These are phyloP conservation scores for Corythoichthys intestinalis DNA, from an alignment of 2,113 vertebrate genomes.

Conservation along the genomic window DNA sequence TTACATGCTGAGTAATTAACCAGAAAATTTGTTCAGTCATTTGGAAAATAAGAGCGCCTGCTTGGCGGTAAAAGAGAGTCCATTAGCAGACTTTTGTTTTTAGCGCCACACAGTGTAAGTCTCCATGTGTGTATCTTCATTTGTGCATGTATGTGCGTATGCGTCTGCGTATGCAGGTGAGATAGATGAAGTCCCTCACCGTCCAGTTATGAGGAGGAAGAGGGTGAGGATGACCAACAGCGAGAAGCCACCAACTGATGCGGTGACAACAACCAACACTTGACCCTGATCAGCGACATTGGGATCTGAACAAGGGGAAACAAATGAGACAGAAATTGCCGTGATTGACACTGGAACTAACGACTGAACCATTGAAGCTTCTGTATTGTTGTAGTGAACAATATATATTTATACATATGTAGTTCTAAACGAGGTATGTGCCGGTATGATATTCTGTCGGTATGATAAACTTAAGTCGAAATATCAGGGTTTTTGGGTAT, in stretches of 20 bases:
- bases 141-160: background rate
- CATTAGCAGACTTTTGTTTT: slow-evolving; percentile 57
- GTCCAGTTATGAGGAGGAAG: slow-evolving; percentile 95
- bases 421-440: no score
- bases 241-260: slow-evolving; percentile 93
- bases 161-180: background rate
- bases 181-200: slow-evolving; percentile 69
- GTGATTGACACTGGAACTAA: background rate
- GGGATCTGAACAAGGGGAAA: slow-evolving; percentile 77
- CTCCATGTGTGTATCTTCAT: slow-evolving; percentile 13
- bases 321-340: background rate
- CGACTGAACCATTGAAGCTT: background rate
- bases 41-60: slow-evolving; percentile 68
- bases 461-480: no score
- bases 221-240: slow-evolving; percentile 94
- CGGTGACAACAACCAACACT: slow-evolving; percentile 92
- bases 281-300: slow-evolving; percentile 92
- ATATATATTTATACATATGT: background rate
- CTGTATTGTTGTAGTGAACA: background rate
- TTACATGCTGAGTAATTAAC: slow-evolving; percentile 71
- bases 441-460: no score
- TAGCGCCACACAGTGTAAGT: background rate
- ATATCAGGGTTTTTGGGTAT: no score
- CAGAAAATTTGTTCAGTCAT: slow-evolving; percentile 69
- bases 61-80: slow-evolving; percentile 54